A percentile compares a stretch with the other conserved stretches of the same genome.
phyloP scores from a whole-genome alignment of 2,797 vertebrate species.

The Oryzias sinensis region DNA sequence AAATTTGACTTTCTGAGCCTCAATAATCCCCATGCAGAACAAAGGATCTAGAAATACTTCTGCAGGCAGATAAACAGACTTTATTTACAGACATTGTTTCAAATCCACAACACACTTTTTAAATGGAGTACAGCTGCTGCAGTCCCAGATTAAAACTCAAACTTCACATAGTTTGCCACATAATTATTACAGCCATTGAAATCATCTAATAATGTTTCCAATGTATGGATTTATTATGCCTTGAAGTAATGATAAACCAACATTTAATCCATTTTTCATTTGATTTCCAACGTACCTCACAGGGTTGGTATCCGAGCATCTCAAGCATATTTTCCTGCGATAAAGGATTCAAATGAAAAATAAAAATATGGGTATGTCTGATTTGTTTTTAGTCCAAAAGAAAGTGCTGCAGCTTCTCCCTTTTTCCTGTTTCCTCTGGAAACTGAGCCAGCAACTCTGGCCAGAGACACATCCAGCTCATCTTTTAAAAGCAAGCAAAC shows the following conservation, averaged over 20 bases:
- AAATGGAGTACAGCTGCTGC: constrained; percentile 15
- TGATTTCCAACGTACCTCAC: constrained; percentile 82
- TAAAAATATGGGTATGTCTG: background rate
- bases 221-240: no score
- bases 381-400: background rate
- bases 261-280: no score
- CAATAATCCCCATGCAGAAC: constrained; percentile 32
- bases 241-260: no score
- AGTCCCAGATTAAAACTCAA: constrained; percentile 3
- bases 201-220: no score
- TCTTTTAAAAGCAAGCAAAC: constrained; percentile 82
- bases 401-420: constrained; percentile 27
- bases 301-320: constrained; percentile 90
- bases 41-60: constrained; percentile 43
- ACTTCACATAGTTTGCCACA: background rate
- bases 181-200: no score
- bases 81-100: constrained; percentile 28
- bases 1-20: constrained; percentile 28
- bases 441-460: constrained; percentile 33
- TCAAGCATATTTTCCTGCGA: constrained; percentile 80
- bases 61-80: constrained; percentile 37
- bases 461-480: constrained; percentile 57
- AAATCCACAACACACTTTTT: constrained; percentile 18
- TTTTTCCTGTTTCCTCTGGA: constrained; percentile 18
- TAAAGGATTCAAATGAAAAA: constrained; percentile 15